Evolutionary conservation across 2,113 vertebrate species (phyloP).

Genomic region (Hippocampus zosterae): DNA sequence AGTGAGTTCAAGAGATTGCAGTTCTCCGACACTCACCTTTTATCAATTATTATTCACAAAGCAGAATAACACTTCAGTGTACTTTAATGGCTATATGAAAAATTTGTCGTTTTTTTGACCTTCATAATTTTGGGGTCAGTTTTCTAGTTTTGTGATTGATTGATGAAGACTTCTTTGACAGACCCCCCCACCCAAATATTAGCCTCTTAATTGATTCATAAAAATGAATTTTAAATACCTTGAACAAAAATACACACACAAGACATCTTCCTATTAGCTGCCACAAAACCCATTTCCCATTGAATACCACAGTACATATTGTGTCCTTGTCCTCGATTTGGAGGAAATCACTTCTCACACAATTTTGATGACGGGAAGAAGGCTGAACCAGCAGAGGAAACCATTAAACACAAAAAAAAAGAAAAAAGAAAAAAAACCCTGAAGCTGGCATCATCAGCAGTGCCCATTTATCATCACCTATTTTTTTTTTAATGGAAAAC

Average conservation of each 20-base stretch:
- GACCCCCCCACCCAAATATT: too few relatives aligned
- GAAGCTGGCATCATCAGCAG: not conserved
- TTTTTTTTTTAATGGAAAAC: too few relatives aligned
- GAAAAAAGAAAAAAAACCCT: not conserved
- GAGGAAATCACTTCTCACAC: not conserved
- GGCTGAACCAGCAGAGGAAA: slow-evolving; percentile 15
- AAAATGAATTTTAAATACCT: too few relatives aligned
- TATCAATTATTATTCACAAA: not conserved
- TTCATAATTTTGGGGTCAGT: too few relatives aligned
- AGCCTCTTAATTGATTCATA: too few relatives aligned
- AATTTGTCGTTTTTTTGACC: too few relatives aligned
- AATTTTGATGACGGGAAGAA: not conserved
- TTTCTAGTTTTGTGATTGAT: too few relatives aligned
- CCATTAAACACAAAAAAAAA: slow-evolving; percentile 21
- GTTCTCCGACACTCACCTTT: not conserved
- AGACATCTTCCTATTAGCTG: not conserved
- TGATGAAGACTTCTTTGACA: too few relatives aligned
- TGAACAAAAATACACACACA: too few relatives aligned
- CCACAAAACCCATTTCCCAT: not conserved
- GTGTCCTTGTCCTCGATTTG: not conserved
- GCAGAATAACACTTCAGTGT: not conserved
- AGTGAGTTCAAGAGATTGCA: not conserved
- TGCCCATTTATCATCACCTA: not conserved
- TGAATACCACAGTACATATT: not conserved
- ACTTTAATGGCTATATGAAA: not conserved